These are phyloP conservation scores for Aspidoscelis tigris DNA, from an alignment of 2,113 vertebrate genomes.

Conservation along the genomic window DNA sequence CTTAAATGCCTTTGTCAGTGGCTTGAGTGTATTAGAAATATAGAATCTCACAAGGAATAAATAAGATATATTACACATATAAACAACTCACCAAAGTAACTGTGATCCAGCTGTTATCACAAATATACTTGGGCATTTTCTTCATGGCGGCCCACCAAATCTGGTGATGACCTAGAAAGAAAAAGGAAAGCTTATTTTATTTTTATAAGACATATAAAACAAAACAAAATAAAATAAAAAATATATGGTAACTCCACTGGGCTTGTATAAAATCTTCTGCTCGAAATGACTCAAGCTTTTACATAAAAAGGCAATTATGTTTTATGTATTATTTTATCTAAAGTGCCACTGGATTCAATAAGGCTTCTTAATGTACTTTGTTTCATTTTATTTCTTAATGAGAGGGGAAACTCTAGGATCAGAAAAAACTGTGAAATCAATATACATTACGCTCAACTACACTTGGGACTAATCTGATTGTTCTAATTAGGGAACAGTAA, in stretches of 20 bases:
- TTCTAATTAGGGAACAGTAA: background rate
- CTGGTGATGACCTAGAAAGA: constrained; percentile 18
- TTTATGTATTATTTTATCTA: background rate
- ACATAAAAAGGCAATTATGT: background rate
- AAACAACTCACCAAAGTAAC: no score
- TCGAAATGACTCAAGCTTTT: background rate
- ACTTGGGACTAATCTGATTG: background rate
- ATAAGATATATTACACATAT: no score
- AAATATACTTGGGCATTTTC: background rate
- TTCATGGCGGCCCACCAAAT: constrained; percentile 27
- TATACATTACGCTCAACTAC: background rate
- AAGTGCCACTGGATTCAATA: background rate
- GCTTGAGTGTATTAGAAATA: no score
- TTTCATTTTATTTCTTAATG: background rate
- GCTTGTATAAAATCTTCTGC: background rate
- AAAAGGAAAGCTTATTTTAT: background rate
- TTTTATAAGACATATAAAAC: background rate
- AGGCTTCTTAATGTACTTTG: background rate
- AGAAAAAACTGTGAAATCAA: background rate
- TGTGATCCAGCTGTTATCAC: no score
- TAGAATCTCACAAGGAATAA: no score
- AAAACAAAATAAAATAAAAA: background rate
- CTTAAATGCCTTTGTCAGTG: no score
- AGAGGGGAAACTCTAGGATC: background rate
- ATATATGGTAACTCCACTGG: background rate